Percentiles rank a stretch among this genome's conserved stretches.
Evolutionary conservation across 2,113 vertebrate species (phyloP).

Genomic region (Pogona vitticeps): DNA sequence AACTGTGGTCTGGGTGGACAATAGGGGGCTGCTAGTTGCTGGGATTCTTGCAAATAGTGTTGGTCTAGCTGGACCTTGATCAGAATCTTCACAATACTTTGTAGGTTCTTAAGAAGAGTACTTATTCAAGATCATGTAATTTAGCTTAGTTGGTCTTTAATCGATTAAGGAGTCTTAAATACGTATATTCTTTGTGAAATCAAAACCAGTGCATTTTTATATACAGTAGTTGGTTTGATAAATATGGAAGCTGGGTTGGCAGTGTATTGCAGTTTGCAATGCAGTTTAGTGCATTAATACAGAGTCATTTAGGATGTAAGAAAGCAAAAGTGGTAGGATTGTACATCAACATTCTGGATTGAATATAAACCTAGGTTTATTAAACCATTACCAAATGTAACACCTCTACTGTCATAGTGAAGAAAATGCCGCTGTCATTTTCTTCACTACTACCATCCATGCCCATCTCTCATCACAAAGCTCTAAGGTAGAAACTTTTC

Average conservation of each 20-base stretch:
- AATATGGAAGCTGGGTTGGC: no score
- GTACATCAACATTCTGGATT: no score
- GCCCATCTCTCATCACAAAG: no score
- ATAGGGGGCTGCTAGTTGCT: background rate
- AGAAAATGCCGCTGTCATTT: no score
- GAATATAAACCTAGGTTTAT: no score
- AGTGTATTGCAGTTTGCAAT: background rate
- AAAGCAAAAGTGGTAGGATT: background rate
- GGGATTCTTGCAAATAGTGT: background rate
- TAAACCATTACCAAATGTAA: no score
- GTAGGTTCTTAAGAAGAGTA: background rate
- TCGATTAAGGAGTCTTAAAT: background rate
- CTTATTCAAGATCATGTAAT: background rate
- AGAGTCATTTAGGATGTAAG: background rate
- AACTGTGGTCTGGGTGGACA: background rate
- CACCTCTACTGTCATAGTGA: no score
- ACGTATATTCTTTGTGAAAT: background rate
- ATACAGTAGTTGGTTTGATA: background rate
- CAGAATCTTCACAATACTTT: background rate
- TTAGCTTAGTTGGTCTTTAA: background rate
- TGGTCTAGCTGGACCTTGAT: background rate
- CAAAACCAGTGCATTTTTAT: background rate
- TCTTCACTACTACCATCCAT: no score
- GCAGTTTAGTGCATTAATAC: background rate
- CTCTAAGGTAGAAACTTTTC: no score